These are phyloP conservation scores for Spondyliosoma cantharus DNA, from an alignment of 2,797 vertebrate species.

Conservation along the genomic window DNA sequence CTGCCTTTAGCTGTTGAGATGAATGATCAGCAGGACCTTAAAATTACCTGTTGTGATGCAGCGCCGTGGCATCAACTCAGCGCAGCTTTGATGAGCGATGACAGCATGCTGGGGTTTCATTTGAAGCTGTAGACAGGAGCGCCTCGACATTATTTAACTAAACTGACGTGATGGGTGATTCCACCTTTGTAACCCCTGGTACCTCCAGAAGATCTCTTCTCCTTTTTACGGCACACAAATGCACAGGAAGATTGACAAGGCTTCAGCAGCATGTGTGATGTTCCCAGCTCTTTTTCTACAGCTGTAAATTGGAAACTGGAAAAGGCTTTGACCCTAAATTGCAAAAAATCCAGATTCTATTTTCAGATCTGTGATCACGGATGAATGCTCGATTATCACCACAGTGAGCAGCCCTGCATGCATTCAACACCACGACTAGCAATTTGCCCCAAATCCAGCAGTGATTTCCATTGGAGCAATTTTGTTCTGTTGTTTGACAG, in stretches of 20 bases:
- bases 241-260: not conserved
- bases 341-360: not conserved
- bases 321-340: slow-evolving; percentile 13
- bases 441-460: slow-evolving; percentile 14
- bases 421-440: not conserved
- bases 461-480: slow-evolving; percentile 12
- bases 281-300: not conserved
- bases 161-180: slow-evolving; percentile 38
- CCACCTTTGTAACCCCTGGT: slow-evolving; percentile 24
- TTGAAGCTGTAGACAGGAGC: slow-evolving; percentile 24
- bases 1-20: slow-evolving; percentile 23
- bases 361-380: slow-evolving; percentile 16
- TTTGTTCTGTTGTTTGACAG: slow-evolving; percentile 28
- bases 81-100: slow-evolving; percentile 30
- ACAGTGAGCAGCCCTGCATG: slow-evolving; percentile 8
- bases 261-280: not conserved
- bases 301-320: not conserved
- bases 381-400: slow-evolving; percentile 20
- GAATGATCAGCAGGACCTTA: slow-evolving; percentile 36
- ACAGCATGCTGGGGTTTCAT: slow-evolving; percentile 46
- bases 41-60: slow-evolving; percentile 42
- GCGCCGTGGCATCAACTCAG: slow-evolving; percentile 18
- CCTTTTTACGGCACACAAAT: not conserved
- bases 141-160: slow-evolving; percentile 37
- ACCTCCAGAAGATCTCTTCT: not conserved